Conservation (phyloP, 2,888 invertebrate genomes). For the Philereme transversata region DNA sequence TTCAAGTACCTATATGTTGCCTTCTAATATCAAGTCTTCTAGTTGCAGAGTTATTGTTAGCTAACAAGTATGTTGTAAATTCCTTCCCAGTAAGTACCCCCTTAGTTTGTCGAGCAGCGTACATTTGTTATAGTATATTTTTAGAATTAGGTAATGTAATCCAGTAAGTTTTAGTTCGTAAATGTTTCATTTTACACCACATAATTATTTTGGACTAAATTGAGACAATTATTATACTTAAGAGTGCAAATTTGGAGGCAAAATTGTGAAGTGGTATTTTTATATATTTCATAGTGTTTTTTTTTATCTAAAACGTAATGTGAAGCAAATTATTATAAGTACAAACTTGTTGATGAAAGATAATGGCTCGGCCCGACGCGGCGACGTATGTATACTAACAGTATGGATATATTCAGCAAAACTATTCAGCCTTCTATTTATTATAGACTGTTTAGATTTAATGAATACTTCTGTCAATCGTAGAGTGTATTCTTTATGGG, state of each 20-base stretch:
- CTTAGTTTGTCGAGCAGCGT: slow-evolving; percentile 47
- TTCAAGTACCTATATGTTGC: slow-evolving; percentile 13
- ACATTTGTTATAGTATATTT: slow-evolving; percentile 56
- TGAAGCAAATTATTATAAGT: slow-evolving; percentile 69
- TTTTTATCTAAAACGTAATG: slow-evolving; percentile 57
- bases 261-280: slow-evolving; percentile 74
- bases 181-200: slow-evolving; percentile 47
- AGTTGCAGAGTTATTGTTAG: background rate
- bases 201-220: slow-evolving; percentile 53
- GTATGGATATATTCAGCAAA: slow-evolving; percentile 55
- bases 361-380: slow-evolving; percentile 67
- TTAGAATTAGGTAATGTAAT: slow-evolving; percentile 49
- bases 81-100: slow-evolving; percentile 7
- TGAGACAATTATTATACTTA: slow-evolving; percentile 57
- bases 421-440: slow-evolving; percentile 52
- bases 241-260: slow-evolving; percentile 71
- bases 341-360: slow-evolving; percentile 69
- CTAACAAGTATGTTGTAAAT: slow-evolving; percentile 19
- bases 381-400: slow-evolving; percentile 67
- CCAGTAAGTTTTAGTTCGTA: slow-evolving; percentile 46
- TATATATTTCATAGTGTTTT: slow-evolving; percentile 68
- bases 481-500: slow-evolving; percentile 66
- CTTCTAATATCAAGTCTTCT: slow-evolving; percentile 13
- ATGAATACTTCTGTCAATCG: slow-evolving; percentile 59
- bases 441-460: slow-evolving; percentile 48